These are phyloP conservation scores for Eleginops maclovinus DNA, from an alignment of 2,113 vertebrate genomes.

Conservation along the genomic window DNA sequence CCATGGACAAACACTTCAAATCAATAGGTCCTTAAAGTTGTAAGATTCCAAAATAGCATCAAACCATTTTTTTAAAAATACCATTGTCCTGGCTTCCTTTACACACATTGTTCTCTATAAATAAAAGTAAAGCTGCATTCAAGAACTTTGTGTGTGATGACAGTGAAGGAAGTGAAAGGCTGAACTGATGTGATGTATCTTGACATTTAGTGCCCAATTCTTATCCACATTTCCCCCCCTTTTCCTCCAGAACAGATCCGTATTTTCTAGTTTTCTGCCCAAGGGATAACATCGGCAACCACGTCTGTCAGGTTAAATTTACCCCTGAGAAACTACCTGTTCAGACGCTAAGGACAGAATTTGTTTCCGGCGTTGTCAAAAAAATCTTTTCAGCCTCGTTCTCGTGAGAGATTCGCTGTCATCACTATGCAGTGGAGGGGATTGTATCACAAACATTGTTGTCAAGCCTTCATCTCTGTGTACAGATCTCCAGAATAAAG, in stretches of 20 bases:
- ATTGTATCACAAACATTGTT: slow-evolving; percentile 5
- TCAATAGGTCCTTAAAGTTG: too few species aligned
- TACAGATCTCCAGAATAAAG: slow-evolving; percentile 5
- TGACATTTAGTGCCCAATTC: slow-evolving; percentile 46
- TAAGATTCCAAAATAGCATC: too few species aligned
- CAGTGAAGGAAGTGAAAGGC: not conserved
- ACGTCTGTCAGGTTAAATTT: slow-evolving; percentile 62
- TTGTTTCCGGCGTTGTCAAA: slow-evolving; percentile 36
- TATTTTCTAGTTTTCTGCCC: slow-evolving; percentile 24
- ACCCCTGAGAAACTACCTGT: slow-evolving; percentile 49
- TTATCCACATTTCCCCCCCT: not conserved
- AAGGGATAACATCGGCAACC: slow-evolving; percentile 20
- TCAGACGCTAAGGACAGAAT: not conserved
- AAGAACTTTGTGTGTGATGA: not conserved
- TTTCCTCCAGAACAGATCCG: slow-evolving; percentile 11
- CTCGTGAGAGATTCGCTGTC: slow-evolving; percentile 24
- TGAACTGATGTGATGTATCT: slow-evolving; percentile 41
- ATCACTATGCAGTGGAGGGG: slow-evolving; percentile 7
- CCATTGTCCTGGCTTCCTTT: not conserved
- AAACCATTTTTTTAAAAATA: not conserved
- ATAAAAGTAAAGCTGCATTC: not conserved
- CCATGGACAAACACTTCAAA: too few species aligned
- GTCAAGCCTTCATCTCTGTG: slow-evolving; percentile 14
- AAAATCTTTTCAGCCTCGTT: slow-evolving; percentile 8
- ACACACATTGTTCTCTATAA: not conserved